These are phyloP conservation scores for Xestobium rufovillosum DNA, from an alignment of 2,888 invertebrate species.

Conservation along the genomic window DNA sequence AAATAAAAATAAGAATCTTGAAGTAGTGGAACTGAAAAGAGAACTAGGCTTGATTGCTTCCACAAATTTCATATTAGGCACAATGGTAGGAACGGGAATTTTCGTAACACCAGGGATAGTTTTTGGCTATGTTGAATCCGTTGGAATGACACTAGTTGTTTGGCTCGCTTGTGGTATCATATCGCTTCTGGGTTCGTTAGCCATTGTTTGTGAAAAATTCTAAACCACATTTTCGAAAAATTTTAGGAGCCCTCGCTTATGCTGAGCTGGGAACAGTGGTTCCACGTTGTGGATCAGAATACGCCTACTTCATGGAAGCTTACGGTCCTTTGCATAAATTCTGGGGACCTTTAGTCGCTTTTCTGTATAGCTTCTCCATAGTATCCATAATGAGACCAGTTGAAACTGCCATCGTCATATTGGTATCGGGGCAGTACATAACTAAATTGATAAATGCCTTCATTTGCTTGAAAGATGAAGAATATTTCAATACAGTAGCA, in stretches of 20 bases:
- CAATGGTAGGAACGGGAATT: background rate
- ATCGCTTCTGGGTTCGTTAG: background rate
- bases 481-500: slow-evolving; percentile 45
- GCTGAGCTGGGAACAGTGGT: slow-evolving; percentile 75
- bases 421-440: slow-evolving; percentile 70
- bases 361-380: slow-evolving; percentile 70
- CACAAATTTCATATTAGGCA: background rate
- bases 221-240: too few species aligned
- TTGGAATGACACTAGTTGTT: background rate
- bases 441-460: slow-evolving; percentile 56
- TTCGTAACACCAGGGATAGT: background rate
- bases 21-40: background rate
- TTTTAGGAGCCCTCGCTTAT: slow-evolving; percentile 70
- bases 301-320: slow-evolving; percentile 69
- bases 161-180: background rate
- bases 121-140: background rate
- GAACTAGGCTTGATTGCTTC: background rate
- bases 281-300: slow-evolving; percentile 73
- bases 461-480: slow-evolving; percentile 34
- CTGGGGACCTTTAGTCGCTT: slow-evolving; percentile 69
- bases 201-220: too few species aligned
- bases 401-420: slow-evolving; percentile 67
- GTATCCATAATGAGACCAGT: slow-evolving; percentile 68
- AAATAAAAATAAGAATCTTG: background rate
- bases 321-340: slow-evolving; percentile 59